A percentile compares a stretch with the other conserved stretches of the same genome.
Evolutionary conservation across 2,797 vertebrate species (phyloP).

Genomic region (Oceanodroma leucorhoa): DNA sequence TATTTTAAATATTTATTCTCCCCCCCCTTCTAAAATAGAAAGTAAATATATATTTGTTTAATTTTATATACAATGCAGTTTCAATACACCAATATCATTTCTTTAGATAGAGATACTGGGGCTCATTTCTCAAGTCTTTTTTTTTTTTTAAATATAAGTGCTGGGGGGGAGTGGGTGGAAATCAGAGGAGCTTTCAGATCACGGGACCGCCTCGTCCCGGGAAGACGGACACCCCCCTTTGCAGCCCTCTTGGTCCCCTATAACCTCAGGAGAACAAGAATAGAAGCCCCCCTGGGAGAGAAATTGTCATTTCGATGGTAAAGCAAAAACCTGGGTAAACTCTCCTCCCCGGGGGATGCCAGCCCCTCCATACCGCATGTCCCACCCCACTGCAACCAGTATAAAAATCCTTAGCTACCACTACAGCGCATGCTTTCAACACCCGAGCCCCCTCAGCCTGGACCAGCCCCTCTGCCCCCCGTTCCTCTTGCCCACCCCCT

Average conservation of each 20-base stretch:
- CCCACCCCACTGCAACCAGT: background rate
- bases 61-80: slow-evolving; percentile 73
- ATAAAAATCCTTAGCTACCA: slow-evolving; percentile 8
- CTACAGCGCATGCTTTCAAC: slow-evolving; percentile 43
- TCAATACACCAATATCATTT: slow-evolving; percentile 30
- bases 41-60: slow-evolving; percentile 74
- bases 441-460: background rate
- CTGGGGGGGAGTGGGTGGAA: background rate
- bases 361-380: background rate
- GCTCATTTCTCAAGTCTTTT: background rate
- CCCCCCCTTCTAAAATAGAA: slow-evolving; percentile 77
- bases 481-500: background rate
- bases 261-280: background rate
- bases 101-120: slow-evolving; percentile 46
- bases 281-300: background rate
- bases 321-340: background rate
- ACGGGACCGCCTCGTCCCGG: background rate
- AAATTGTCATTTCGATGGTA: background rate
- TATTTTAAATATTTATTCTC: slow-evolving; percentile 62
- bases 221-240: background rate
- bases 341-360: background rate
- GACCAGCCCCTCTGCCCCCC: background rate
- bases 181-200: background rate
- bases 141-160: background rate
- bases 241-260: background rate